Conservation (phyloP, 2,888 invertebrate species). For the Acrocera orbiculus region DNA sequence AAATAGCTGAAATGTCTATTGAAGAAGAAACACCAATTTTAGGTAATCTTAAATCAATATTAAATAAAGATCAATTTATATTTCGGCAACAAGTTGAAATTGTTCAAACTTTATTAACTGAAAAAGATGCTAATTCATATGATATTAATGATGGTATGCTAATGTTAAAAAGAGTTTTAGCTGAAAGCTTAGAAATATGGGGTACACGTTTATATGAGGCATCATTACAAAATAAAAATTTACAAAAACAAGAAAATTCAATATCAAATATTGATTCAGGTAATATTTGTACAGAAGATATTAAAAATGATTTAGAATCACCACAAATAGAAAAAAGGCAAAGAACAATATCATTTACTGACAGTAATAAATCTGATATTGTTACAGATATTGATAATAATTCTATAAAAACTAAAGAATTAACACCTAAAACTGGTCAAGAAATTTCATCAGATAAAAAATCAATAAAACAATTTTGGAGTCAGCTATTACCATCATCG, state of each 20-base stretch:
- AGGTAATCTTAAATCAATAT: slow-evolving; percentile 35
- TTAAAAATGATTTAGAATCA: slow-evolving; percentile 28
- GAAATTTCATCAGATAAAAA: slow-evolving; percentile 33
- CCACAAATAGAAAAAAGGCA: not conserved
- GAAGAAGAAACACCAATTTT: slow-evolving; percentile 37
- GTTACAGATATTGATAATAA: not conserved
- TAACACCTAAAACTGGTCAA: slow-evolving; percentile 10
- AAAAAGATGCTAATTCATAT: slow-evolving; percentile 20
- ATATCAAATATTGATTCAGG: slow-evolving; percentile 21
- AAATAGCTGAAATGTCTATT: slow-evolving; percentile 37
- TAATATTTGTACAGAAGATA: slow-evolving; percentile 30
- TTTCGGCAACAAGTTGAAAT: slow-evolving; percentile 71
- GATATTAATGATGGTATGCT: slow-evolving; percentile 43
- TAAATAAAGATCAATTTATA: slow-evolving; percentile 39
- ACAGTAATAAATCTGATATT: not conserved
- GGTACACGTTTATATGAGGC: slow-evolving; percentile 36
- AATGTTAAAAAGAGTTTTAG: slow-evolving; percentile 45
- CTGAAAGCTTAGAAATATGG: slow-evolving; percentile 56
- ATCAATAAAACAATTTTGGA: slow-evolving; percentile 47
- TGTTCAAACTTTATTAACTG: slow-evolving; percentile 39
- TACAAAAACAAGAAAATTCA: slow-evolving; percentile 18
- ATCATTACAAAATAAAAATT: slow-evolving; percentile 21
- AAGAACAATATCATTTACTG: not conserved
- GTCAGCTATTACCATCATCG: slow-evolving; percentile 44
- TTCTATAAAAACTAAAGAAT: not conserved